Conservation (phyloP, 2,113 vertebrate species). For the Chunga burmeisteri region DNA sequence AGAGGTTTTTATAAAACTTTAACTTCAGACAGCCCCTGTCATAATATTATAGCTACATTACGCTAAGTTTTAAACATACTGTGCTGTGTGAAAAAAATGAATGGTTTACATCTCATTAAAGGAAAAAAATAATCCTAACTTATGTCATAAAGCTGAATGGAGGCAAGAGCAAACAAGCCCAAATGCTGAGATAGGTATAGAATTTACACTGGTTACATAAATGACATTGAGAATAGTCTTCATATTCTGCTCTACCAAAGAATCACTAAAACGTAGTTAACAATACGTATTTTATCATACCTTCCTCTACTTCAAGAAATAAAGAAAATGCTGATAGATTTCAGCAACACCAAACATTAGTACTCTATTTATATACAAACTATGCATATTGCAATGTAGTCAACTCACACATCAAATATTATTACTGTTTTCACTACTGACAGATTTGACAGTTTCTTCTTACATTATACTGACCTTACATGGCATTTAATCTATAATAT, state of each 20-base stretch:
- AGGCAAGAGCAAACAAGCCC: background rate
- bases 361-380: background rate
- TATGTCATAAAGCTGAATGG: background rate
- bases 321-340: background rate
- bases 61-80: slow-evolving; percentile 15
- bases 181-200: background rate
- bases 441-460: background rate
- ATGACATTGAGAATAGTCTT: background rate
- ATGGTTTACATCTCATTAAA: slow-evolving; percentile 25
- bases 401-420: background rate
- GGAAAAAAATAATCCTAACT: background rate
- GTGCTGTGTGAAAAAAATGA: slow-evolving; percentile 6
- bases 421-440: background rate
- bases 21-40: slow-evolving; percentile 40
- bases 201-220: background rate
- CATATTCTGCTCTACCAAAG: background rate
- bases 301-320: background rate
- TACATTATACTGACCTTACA: background rate
- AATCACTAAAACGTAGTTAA: background rate
- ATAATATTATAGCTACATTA: slow-evolving; percentile 48
- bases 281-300: background rate
- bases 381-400: background rate
- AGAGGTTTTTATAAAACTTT: background rate
- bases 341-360: background rate
- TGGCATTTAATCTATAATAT: background rate